Evolutionary conservation across 1,140 invertebrate species (phyloP).

Genomic region (Asobara japonica): DNA sequence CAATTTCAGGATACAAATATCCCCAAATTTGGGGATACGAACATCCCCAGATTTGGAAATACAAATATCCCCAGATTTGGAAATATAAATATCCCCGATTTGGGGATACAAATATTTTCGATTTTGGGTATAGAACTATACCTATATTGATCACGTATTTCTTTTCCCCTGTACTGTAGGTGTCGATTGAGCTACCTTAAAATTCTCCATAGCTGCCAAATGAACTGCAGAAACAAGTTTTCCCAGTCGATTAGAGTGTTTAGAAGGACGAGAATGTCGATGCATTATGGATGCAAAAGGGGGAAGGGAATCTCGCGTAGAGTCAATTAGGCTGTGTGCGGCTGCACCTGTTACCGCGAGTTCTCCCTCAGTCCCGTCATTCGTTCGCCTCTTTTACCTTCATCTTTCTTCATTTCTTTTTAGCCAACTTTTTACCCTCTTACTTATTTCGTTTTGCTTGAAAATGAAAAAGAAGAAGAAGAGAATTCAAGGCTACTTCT

Average conservation of each 20-base stretch:
- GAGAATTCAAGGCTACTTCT: background rate
- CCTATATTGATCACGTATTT: no score
- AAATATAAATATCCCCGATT: no score
- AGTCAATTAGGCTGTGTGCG: slow-evolving; percentile 46
- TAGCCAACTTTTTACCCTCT: background rate
- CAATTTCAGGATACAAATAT: no score
- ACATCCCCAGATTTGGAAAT: no score
- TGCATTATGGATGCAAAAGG: slow-evolving; percentile 45
- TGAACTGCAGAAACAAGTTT: slow-evolving; percentile 29
- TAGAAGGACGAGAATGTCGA: slow-evolving; percentile 45
- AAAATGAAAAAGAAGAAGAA: background rate
- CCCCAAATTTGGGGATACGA: no score
- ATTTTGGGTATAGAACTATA: no score
- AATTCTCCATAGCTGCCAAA: background rate
- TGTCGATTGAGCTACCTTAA: background rate
- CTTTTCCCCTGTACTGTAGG: background rate
- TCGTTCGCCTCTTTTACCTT: slow-evolving; percentile 21
- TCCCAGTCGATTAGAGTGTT: slow-evolving; percentile 43
- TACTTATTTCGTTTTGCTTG: slow-evolving; percentile 1
- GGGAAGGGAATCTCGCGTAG: slow-evolving; percentile 36
- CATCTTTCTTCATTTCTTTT: slow-evolving; percentile 20
- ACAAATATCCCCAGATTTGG: no score
- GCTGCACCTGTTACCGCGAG: slow-evolving; percentile 33
- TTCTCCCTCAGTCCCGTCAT: slow-evolving; percentile 19
- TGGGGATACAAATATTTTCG: no score